phyloP scores from a whole-genome alignment of 2,113 vertebrate species.

The Rhea pennata region DNA sequence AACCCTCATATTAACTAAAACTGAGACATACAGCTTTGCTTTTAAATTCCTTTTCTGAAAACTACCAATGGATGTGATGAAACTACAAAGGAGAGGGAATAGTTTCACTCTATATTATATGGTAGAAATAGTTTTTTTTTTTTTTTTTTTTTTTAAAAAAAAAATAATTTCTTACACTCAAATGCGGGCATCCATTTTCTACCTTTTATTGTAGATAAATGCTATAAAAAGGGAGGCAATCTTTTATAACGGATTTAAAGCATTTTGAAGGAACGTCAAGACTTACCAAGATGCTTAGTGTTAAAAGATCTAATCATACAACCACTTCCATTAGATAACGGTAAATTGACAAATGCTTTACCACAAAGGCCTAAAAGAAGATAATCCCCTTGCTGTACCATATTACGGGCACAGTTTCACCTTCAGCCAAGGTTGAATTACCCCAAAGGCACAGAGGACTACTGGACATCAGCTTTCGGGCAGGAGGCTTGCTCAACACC shows the following conservation, averaged over 20 bases:
- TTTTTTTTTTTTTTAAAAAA: not conserved
- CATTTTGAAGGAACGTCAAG: accelerated
- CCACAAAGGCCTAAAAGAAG: accelerated
- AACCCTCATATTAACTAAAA: not conserved
- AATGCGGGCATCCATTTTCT: accelerated
- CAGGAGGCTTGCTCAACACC: not conserved
- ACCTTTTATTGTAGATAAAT: accelerated
- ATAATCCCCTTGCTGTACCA: accelerated
- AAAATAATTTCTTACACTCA: not conserved
- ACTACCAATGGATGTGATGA: accelerated
- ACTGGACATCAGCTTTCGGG: accelerated
- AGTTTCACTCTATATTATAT: accelerated
- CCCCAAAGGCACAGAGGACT: accelerated
- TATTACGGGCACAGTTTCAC: accelerated
- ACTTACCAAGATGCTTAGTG: accelerated
- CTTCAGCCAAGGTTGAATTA: accelerated
- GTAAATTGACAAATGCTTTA: accelerated
- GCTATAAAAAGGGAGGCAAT: accelerated
- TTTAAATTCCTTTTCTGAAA: not conserved
- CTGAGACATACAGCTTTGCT: not conserved
- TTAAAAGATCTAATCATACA: not conserved
- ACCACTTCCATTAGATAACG: accelerated
- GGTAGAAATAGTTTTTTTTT: not conserved
- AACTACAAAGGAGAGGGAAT: accelerated
- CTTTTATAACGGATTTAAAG: accelerated